Percentiles rank a stretch among this genome's conserved stretches.
phyloP scores from a whole-genome alignment of 2,888 invertebrate genomes.

The Yponomeuta plumbellus region DNA sequence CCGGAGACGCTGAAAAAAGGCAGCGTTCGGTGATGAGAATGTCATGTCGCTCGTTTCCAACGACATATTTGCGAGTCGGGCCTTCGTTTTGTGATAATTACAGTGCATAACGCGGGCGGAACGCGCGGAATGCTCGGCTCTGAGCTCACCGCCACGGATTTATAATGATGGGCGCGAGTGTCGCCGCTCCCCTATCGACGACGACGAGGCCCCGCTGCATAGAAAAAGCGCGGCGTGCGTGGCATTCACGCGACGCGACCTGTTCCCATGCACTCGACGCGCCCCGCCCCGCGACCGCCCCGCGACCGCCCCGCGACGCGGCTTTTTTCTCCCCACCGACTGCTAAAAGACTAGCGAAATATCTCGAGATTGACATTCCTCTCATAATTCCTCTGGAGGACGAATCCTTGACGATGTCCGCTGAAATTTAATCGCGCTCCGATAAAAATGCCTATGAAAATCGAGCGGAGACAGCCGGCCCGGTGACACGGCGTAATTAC shows the following conservation, averaged over 20 bases:
- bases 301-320: slow-evolving; percentile 34
- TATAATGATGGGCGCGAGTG: slow-evolving; percentile 68
- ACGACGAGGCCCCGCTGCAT: slow-evolving; percentile 40
- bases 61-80: slow-evolving; percentile 74
- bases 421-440: slow-evolving; percentile 54
- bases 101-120: slow-evolving; percentile 68
- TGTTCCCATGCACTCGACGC: slow-evolving; percentile 54
- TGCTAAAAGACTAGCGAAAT: slow-evolving; percentile 68
- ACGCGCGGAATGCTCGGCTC: slow-evolving; percentile 65
- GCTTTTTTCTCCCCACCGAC: slow-evolving; percentile 51
- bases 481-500: slow-evolving; percentile 62
- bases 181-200: slow-evolving; percentile 59
- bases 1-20: slow-evolving; percentile 55
- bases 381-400: slow-evolving; percentile 65
- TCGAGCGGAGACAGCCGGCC: slow-evolving; percentile 39
- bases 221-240: slow-evolving; percentile 56
- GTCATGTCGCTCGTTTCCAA: slow-evolving; percentile 73
- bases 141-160: slow-evolving; percentile 70
- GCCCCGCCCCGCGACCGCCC: slow-evolving; percentile 31
- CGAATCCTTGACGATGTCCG: slow-evolving; percentile 59
- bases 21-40: slow-evolving; percentile 73
- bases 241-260: slow-evolving; percentile 57
- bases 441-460: slow-evolving; percentile 61
- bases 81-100: slow-evolving; percentile 73
- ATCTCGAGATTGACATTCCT: slow-evolving; percentile 73